Conservation (phyloP, 2,113 vertebrate species). For the Azemiops feae region DNA sequence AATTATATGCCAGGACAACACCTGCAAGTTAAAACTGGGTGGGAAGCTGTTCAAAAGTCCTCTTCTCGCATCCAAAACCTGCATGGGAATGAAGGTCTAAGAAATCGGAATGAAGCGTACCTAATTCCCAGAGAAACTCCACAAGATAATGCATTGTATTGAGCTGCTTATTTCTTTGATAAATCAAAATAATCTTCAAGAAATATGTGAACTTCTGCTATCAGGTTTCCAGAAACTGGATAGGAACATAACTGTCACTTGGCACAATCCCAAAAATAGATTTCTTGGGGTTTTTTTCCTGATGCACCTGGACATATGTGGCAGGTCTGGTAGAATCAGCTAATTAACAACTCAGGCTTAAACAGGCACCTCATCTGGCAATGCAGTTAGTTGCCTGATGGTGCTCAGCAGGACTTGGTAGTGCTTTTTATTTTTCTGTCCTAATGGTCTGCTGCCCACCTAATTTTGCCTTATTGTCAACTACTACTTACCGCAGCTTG, state of each 20-base stretch:
- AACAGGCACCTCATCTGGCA: constrained; percentile 89
- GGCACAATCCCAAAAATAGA: constrained; percentile 74
- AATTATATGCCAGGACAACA: constrained; percentile 45
- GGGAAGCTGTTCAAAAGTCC: constrained; percentile 56
- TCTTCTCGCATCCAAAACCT: constrained; percentile 66
- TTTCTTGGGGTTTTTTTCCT: constrained; percentile 70
- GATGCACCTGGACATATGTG: constrained; percentile 84
- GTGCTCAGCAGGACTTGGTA: constrained; percentile 83
- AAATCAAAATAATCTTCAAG: constrained; percentile 75
- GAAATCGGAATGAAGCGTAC: constrained; percentile 74
- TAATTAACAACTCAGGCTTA: constrained; percentile 88
- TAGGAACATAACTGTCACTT: constrained; percentile 76
- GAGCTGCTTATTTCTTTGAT: constrained; percentile 75
- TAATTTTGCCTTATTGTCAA: constrained; percentile 89
- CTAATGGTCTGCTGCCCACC: constrained; percentile 88
- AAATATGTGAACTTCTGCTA: constrained; percentile 72
- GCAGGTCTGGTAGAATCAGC: constrained; percentile 83
- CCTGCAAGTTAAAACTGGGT: constrained; percentile 60
- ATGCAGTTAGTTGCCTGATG: constrained; percentile 84
- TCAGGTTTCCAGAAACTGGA: constrained; percentile 78
- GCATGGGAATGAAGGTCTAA: constrained; percentile 66
- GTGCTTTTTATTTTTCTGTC: constrained; percentile 85
- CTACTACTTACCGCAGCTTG: constrained; percentile 87
- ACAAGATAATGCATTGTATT: constrained; percentile 71
- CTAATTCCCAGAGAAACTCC: constrained; percentile 73